phyloP scores from a whole-genome alignment of 2,797 vertebrate species.

The Echeneis naucrates region DNA sequence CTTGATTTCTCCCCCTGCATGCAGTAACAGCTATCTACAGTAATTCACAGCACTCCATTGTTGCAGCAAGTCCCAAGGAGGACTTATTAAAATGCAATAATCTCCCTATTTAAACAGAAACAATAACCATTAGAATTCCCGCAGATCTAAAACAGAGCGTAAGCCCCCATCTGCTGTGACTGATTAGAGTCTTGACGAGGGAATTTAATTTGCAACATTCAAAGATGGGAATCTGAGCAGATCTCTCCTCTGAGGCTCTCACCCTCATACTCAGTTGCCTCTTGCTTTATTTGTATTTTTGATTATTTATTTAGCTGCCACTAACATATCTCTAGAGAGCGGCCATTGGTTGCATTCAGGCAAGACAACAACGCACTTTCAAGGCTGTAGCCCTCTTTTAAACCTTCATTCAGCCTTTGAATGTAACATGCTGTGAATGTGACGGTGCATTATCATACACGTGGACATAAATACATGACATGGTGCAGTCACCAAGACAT shows the following conservation, averaged over 20 bases:
- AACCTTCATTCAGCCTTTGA: slow-evolving; percentile 20
- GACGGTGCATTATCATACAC: slow-evolving; percentile 6
- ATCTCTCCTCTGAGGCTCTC: slow-evolving; percentile 94
- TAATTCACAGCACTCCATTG: slow-evolving; percentile 98
- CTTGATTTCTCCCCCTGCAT: slow-evolving; percentile 98
- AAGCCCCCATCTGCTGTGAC: slow-evolving; percentile 99
- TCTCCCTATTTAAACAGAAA: slow-evolving; percentile 99
- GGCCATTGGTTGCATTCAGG: slow-evolving; percentile 51
- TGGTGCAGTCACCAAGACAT: background rate
- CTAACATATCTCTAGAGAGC: slow-evolving; percentile 69
- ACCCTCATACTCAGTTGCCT: slow-evolving; percentile 90
- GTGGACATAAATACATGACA: background rate
- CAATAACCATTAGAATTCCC: slow-evolving; percentile 99
- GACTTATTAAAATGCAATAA: slow-evolving; percentile 99
- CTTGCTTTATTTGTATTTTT: slow-evolving; percentile 78
- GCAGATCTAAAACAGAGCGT: slow-evolving; percentile 97
- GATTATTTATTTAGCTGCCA: slow-evolving; percentile 79
- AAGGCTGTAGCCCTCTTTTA: slow-evolving; percentile 25
- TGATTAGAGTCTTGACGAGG: slow-evolving; percentile 99
- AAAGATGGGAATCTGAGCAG: slow-evolving; percentile 96
- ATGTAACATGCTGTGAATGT: slow-evolving; percentile 5
- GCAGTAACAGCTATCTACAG: slow-evolving; percentile 97
- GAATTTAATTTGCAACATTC: slow-evolving; percentile 99
- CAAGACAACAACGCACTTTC: slow-evolving; percentile 47
- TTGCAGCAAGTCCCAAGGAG: slow-evolving; percentile 98